Conservation (phyloP, 1,140 invertebrate species). For the Pseudomyrmex cubaensis region DNA sequence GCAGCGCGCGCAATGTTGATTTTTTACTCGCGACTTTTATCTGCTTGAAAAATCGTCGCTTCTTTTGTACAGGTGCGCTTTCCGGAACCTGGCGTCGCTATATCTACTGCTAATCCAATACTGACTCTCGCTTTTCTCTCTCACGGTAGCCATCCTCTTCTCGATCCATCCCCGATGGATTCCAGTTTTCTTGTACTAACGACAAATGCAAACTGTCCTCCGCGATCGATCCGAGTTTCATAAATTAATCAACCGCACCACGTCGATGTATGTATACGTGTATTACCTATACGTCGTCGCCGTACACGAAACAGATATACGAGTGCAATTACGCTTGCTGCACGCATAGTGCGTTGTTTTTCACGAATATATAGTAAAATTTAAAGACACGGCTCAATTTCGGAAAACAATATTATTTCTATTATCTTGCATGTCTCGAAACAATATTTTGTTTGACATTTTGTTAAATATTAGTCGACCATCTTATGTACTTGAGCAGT, state of each 20-base stretch:
- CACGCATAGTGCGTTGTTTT: conserved; percentile 43
- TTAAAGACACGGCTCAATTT: conserved; percentile 29
- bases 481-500: neutral
- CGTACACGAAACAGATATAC: conserved; percentile 30
- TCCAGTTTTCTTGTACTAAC: conserved; percentile 30
- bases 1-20: conserved; percentile 61
- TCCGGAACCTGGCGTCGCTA: conserved; percentile 36
- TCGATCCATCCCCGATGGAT: neutral
- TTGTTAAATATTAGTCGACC: neutral
- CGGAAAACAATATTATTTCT: conserved; percentile 25
- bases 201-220: conserved; percentile 55
- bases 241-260: conserved; percentile 63
- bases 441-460: neutral
- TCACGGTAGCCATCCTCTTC: neutral
- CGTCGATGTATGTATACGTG: conserved; percentile 22
- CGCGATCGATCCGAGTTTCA: conserved; percentile 69
- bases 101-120: conserved; percentile 30
- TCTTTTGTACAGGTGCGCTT: conserved; percentile 63
- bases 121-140: conserved; percentile 36
- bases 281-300: conserved; percentile 16
- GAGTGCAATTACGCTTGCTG: conserved; percentile 53
- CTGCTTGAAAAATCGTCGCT: conserved; percentile 70
- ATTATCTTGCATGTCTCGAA: neutral
- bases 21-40: conserved; percentile 70
- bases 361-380: conserved; percentile 49